phyloP scores from a whole-genome alignment of 1,140 invertebrate genomes.

The Meloidogyne floridensis region DNA sequence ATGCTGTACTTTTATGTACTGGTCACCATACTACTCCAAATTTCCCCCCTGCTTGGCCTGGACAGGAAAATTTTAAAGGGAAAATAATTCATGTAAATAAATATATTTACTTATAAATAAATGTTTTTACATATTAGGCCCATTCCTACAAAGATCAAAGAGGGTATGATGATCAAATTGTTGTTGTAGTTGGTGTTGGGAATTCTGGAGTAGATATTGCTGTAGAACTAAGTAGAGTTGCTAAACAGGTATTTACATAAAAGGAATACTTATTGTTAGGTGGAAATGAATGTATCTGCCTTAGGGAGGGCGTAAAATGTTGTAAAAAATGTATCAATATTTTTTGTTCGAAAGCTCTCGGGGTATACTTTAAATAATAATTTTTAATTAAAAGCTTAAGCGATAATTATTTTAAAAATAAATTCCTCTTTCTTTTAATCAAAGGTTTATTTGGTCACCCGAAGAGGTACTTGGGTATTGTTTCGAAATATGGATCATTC shows the following conservation, averaged over 20 bases:
- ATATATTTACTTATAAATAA: constrained; percentile 1
- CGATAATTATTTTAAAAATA: too few relatives aligned
- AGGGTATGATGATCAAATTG: constrained; percentile 66
- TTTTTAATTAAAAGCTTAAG: too few relatives aligned
- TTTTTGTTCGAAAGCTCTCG: too few relatives aligned
- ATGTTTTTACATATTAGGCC: constrained; percentile 39
- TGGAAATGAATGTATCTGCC: too few relatives aligned
- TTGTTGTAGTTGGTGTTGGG: constrained; percentile 70
- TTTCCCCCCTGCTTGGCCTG: constrained; percentile 53
- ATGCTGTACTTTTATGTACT: constrained; percentile 62
- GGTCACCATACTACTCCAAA: constrained; percentile 66
- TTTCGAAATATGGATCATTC: constrained; percentile 66
- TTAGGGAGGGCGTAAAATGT: too few relatives aligned
- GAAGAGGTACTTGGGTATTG: constrained; percentile 69
- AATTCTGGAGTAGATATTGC: constrained; percentile 71
- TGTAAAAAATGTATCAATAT: too few relatives aligned
- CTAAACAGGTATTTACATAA: constrained; percentile 57
- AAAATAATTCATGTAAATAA: constrained; percentile 64
- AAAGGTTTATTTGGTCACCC: constrained; percentile 69
- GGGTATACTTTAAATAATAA: too few relatives aligned
- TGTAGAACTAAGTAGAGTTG: constrained; percentile 68
- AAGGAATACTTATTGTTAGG: too few relatives aligned
- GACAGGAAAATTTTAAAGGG: constrained; percentile 67
- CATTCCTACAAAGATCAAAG: constrained; percentile 57
- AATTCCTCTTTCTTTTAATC: neutral